Conservation (phyloP, 1,140 invertebrate genomes). For the Nephila pilipes region DNA sequence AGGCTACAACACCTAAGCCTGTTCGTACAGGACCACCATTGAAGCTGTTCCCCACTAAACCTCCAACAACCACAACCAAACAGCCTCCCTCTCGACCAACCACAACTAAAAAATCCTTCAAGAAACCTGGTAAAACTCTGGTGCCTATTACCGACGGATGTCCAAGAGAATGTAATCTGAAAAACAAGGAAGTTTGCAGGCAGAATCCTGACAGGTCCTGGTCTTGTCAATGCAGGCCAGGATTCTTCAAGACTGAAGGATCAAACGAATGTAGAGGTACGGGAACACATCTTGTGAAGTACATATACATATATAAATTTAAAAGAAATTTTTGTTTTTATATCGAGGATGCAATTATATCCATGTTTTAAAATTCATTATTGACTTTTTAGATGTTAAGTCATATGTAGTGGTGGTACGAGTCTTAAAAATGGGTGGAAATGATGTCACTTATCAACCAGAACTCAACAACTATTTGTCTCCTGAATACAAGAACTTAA, state of each 20-base stretch:
- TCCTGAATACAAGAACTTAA: constrained; percentile 82
- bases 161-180: constrained; percentile 87
- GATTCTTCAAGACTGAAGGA: constrained; percentile 88
- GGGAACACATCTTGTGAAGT: constrained; percentile 79
- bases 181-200: constrained; percentile 90
- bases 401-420: constrained; percentile 89
- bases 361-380: neutral
- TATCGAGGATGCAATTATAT: neutral
- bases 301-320: too few species aligned
- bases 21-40: constrained; percentile 47
- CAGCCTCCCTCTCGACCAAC: constrained; percentile 45
- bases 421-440: constrained; percentile 86
- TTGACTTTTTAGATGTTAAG: constrained; percentile 87
- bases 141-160: constrained; percentile 77
- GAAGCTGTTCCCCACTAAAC: constrained; percentile 74
- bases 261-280: constrained; percentile 93
- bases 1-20: constrained; percentile 59
- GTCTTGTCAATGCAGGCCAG: constrained; percentile 76
- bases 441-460: constrained; percentile 83
- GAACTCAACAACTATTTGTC: constrained; percentile 79
- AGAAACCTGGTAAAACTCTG: constrained; percentile 62
- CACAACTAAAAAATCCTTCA: constrained; percentile 54
- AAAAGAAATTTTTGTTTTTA: neutral
- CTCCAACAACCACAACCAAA: constrained; percentile 70
- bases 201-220: constrained; percentile 68